A percentile compares a stretch with the other conserved stretches of the same genome.
Conservation (phyloP, 2,888 invertebrate genomes). For the Sialis lutaria region DNA sequence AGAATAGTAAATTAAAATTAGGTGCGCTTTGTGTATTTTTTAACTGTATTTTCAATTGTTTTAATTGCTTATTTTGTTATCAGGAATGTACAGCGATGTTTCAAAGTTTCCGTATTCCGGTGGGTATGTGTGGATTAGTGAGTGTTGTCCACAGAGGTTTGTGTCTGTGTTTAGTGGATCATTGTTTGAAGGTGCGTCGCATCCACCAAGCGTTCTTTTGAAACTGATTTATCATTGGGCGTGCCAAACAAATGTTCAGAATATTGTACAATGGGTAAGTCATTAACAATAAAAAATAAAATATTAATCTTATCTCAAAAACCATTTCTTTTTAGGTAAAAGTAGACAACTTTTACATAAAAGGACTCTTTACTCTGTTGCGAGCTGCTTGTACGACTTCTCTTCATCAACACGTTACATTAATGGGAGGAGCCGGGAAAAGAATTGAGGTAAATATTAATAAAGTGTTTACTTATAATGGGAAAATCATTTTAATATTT, state of each 20-base stretch:
- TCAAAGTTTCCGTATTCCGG: constrained; percentile 75
- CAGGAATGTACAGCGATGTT: constrained; percentile 72
- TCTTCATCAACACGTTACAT: constrained; percentile 55
- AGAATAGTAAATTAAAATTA: constrained; percentile 51
- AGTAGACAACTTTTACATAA: constrained; percentile 52
- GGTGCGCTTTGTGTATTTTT: constrained; percentile 25
- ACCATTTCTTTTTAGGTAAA: constrained; percentile 22
- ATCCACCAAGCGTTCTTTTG: constrained; percentile 64
- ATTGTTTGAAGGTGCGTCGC: constrained; percentile 70
- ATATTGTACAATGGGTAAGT: constrained; percentile 74
- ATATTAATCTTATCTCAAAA: too few species aligned
- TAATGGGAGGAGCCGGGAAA: constrained; percentile 53
- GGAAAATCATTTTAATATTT: neutral
- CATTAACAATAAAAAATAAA: neutral
- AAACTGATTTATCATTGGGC: constrained; percentile 85
- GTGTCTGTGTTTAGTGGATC: constrained; percentile 79
- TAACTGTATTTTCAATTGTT: neutral
- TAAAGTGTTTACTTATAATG: constrained; percentile 1
- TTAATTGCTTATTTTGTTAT: neutral
- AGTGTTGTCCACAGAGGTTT: constrained; percentile 70
- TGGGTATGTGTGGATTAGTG: constrained; percentile 82
- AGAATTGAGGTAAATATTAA: constrained; percentile 40
- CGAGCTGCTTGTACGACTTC: constrained; percentile 66
- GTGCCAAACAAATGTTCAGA: constrained; percentile 77
- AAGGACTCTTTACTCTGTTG: constrained; percentile 50